Evolutionary conservation across 2,797 vertebrate genomes (phyloP), one percentile per base, ranked within the genome.

Genomic region (Peromyscus nudipes): DNA sequence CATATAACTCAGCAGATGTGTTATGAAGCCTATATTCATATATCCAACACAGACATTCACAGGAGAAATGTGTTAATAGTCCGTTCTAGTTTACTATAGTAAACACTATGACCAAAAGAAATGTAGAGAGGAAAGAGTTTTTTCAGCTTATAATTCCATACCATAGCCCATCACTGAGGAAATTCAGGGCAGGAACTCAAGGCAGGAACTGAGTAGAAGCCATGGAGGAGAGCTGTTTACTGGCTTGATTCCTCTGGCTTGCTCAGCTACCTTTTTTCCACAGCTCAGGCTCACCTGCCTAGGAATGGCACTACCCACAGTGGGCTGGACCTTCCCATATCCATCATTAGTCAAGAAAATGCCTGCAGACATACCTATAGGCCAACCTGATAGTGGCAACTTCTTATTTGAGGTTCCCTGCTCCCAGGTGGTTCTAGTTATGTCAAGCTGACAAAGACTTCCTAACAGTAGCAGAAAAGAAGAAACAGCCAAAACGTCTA

Each of bases 401-500:
- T 69, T 46, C 17, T 67, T 8, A 64, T 23, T 14, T 67, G 64
- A 52, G 43, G 12, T 4, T 10, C 11, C 4, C 31, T 67, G 43
- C 52, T 67, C 12, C 65, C 12, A n/a, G 83, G 23, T 86, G 21
- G 49, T 25, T 16, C 43, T 25, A 52, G 31, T n/a, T 67, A 67
- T 34, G 40, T 85, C 34, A 49, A 84, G 29, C 43, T 85, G 83
- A 4, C 43, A 25, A 67, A 67, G 43, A 49, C 43, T 23, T 80
- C 79, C 71, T 43, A 49, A 92, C 34, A 95, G 69, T 13, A 91
- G 37, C 5, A 46, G 82, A 80, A 92, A 96, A 67, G n/a, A 60
- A 14, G 16, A 89, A 82, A 82, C 6, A 94, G 46, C n/a, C 34
- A 90, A 95, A 93, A 92, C 67, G 43, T 40, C 52, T 62, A 23